Base-by-base conservation (phyloP, 2,888 invertebrate genomes). In the Vannuccia rotundouncinata region DNA sequence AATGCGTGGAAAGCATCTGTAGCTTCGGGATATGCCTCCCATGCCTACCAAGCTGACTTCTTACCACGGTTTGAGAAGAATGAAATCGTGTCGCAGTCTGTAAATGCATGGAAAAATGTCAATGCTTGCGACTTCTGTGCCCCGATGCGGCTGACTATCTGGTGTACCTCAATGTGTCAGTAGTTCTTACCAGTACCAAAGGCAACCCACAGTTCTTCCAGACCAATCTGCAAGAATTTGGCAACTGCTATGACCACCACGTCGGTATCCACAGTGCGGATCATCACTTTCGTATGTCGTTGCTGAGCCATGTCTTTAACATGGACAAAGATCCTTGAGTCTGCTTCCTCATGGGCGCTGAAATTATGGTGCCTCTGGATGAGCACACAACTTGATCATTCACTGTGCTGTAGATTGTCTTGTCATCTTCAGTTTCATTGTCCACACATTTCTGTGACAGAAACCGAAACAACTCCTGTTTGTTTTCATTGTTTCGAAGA, bases 401-500 rank as follows among this genome's bases (percentile, higher is more conserved):
- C 29, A 27, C 17, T 74, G 78, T 78, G 29, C 30, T 60, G 17
- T 59, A 78, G 28, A 74, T 78, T 78, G 22, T 28, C 78, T 78
- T 78, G 78, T 25, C 78, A 78, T 10, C 78, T 45, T 80, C 80
- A 66, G 66, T 22, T 66, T 66, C 66, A 66, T 66, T 22, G 22
- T 66, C 10, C 66, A 66, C 66, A 66, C 66, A 66, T 66, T 66
- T 66, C 78, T 60, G 79, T 80, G 80, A n/a, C 27, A 80, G 80
- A 80, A 80, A 29, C 79, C 30, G 30, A 31, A 80, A 80, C 25
- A 80, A 31, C 79, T 80, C 29, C 13, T 79, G 79, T 60, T 80
- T 80, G 31, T 79, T 80, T 80, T 80, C n/a, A 80, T 80, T 78
- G 28, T 79, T 78, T 79, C 80, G 80, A 80, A 80, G 80, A 78